A percentile compares a stretch with the other conserved stretches of the same genome.
phyloP scores from a whole-genome alignment of 1,140 invertebrate species.

The Drosophila asahinai region DNA sequence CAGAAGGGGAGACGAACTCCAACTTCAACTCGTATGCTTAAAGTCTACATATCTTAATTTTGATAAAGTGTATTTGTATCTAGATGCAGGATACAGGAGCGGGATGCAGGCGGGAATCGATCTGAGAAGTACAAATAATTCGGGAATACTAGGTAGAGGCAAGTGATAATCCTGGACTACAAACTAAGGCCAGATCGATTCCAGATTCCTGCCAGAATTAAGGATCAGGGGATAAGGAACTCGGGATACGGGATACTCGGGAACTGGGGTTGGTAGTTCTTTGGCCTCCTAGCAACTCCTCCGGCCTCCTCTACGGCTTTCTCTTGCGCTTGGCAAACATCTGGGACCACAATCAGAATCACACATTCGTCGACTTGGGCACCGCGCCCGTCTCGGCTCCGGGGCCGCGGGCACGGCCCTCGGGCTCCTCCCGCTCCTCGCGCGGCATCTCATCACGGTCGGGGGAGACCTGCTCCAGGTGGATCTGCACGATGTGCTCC shows the following conservation, averaged over 20 bases:
- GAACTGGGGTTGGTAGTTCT: not conserved
- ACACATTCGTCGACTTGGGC: slow-evolving; percentile 66
- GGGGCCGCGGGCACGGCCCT: slow-evolving; percentile 9
- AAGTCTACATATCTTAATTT: slow-evolving; percentile 3
- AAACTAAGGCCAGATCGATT: slow-evolving; percentile 3
- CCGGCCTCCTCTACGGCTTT: slow-evolving; percentile 35
- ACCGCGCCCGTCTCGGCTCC: slow-evolving; percentile 52
- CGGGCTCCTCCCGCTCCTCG: slow-evolving; percentile 2
- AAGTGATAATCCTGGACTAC: not conserved
- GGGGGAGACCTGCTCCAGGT: slow-evolving; percentile 35
- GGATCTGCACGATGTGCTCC: slow-evolving; percentile 69
- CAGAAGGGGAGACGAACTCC: not conserved
- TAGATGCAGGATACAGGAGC: not conserved
- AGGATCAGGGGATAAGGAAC: not conserved
- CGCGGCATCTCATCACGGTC: slow-evolving; percentile 13
- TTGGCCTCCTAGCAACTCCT: not conserved
- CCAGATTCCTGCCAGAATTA: not conserved
- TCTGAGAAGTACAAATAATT: not conserved
- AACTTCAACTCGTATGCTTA: not conserved
- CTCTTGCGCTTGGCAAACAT: slow-evolving; percentile 71
- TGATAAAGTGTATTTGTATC: not conserved
- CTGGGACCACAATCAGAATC: slow-evolving; percentile 79
- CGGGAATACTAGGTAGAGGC: not conserved
- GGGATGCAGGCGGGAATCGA: not conserved
- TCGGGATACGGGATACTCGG: not conserved